Conservation (phyloP, 2,888 invertebrate species). For the Ctena decussata region DNA sequence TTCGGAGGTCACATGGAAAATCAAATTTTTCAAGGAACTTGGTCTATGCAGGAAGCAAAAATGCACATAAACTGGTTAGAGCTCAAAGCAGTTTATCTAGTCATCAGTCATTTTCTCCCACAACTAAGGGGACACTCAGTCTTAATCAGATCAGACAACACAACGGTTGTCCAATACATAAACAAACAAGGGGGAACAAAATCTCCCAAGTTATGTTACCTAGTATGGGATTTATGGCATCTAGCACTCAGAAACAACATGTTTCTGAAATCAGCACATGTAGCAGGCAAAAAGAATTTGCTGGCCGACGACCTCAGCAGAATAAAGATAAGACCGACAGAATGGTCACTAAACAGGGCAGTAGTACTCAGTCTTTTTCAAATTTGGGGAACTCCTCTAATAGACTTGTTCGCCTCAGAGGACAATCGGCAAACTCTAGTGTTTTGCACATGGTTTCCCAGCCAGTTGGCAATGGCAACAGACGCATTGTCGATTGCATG, state of each 20-base stretch:
- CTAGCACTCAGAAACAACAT: constrained; percentile 2
- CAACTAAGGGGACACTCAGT: constrained; percentile 25
- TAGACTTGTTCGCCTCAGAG: constrained; percentile 46
- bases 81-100: constrained; percentile 25
- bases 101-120: constrained; percentile 20
- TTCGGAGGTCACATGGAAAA: constrained; percentile 38
- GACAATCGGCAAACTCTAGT: constrained; percentile 31
- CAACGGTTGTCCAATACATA: constrained; percentile 54
- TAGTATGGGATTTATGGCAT: constrained; percentile 6
- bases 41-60: constrained; percentile 3
- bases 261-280: constrained; percentile 26
- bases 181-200: constrained; percentile 53
- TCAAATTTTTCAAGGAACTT: constrained; percentile 20
- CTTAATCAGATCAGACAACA: constrained; percentile 43
- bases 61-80: constrained; percentile 45
- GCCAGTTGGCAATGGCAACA: constrained; percentile 33
- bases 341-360: constrained; percentile 33
- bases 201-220: constrained; percentile 30
- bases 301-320: constrained; percentile 35
- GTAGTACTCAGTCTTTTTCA: constrained; percentile 26
- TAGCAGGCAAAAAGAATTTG: constrained; percentile 17
- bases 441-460: constrained; percentile 48
- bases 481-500: constrained; percentile 56
- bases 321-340: constrained; percentile 14
- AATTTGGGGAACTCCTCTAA: background rate